phyloP scores from a whole-genome alignment of 2,113 vertebrate species.

The Indri indri region DNA sequence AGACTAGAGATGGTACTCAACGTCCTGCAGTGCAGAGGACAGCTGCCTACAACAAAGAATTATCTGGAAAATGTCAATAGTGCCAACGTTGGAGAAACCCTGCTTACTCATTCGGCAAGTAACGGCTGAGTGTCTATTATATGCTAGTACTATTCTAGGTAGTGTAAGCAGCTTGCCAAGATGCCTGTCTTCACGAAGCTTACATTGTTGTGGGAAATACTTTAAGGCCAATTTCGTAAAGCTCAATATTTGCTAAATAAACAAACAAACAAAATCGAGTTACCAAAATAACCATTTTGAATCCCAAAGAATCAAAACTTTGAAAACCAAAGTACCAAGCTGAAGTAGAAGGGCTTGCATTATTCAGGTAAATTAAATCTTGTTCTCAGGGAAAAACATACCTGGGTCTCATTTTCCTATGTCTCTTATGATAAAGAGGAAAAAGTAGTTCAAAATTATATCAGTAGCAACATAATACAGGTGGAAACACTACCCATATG shows the following conservation, averaged over 20 bases:
- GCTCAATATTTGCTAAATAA: not conserved
- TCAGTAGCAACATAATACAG: not conserved
- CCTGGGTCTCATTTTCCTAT: conserved; percentile 2
- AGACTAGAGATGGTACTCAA: not conserved
- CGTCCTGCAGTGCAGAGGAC: not conserved
- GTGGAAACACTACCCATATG: not conserved
- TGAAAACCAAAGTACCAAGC: not conserved
- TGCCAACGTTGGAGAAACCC: not conserved
- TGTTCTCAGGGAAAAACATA: not conserved
- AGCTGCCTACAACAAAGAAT: not conserved
- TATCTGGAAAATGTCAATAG: not conserved
- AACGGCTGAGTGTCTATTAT: not conserved
- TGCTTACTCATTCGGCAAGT: not conserved
- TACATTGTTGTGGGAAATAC: not conserved
- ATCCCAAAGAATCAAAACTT: not conserved
- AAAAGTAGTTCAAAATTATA: conserved; percentile 26
- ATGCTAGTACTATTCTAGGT: not conserved
- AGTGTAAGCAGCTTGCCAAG: not conserved
- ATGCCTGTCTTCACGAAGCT: not conserved
- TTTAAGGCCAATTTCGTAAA: not conserved
- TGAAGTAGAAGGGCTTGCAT: not conserved
- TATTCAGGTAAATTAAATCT: conserved; percentile 4
- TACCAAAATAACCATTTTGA: not conserved
- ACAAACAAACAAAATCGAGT: not conserved
- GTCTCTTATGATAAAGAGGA: not conserved